Evolutionary conservation across 2,113 vertebrate genomes (phyloP).

Genomic region (Eira barbara): DNA sequence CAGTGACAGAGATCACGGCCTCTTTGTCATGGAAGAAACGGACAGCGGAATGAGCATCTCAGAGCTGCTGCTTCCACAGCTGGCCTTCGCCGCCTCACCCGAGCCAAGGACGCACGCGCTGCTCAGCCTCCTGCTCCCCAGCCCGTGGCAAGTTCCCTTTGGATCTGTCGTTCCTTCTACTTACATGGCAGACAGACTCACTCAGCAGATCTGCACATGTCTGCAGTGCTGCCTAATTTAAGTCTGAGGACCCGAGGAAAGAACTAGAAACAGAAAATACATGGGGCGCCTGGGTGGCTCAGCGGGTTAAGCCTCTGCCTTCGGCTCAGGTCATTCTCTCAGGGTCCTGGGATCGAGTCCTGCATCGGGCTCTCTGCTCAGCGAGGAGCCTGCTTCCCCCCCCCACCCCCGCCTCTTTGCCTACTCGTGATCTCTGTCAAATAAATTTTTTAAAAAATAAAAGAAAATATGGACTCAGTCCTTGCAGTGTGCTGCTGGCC

Average conservation of each 20-base stretch:
- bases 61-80: background rate
- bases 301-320: too few species aligned
- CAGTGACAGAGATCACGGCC: background rate
- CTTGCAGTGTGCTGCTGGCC: background rate
- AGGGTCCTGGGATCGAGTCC: too few species aligned
- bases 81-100: background rate
- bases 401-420: too few species aligned
- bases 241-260: background rate
- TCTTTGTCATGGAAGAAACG: background rate
- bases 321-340: too few species aligned
- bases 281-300: too few species aligned
- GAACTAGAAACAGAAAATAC: background rate
- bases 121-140: background rate
- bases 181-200: background rate
- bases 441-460: too few species aligned
- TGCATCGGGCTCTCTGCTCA: too few species aligned
- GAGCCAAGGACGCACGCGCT: background rate
- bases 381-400: too few species aligned
- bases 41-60: accelerated
- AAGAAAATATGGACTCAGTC: background rate
- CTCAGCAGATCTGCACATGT: background rate
- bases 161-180: background rate
- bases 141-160: background rate
- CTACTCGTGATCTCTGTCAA: too few species aligned
- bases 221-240: background rate